Base-by-base conservation (phyloP, 2,113 vertebrate genomes). In the Gobiocypris rarus region DNA sequence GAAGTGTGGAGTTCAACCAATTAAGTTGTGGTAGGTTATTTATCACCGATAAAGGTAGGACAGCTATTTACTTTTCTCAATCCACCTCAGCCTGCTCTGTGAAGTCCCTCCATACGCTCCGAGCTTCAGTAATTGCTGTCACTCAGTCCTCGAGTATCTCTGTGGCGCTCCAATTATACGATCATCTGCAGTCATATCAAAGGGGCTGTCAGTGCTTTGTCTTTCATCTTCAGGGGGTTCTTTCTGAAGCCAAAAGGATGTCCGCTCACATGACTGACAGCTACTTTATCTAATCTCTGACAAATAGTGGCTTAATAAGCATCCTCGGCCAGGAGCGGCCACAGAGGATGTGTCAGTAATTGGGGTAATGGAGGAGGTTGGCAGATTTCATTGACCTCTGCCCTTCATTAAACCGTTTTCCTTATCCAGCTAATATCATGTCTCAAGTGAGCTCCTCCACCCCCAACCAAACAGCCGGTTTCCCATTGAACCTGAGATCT, bases 301-400 rank as follows among this genome's bases (percentile, higher is more conserved):
- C 95, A 95, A 95, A 93, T 95, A 96, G 95, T 95, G 93, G 92
- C 92, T 95, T 95, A 95, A 96, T 94, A 94, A 94, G 93, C 93
- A 94, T 92, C 94, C 93, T 93, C 41, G 91, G 92, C 92, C 93
- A 92, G 93, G 93, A 95, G 93, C 92, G 92, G 91, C 94, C 94
- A 94, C 94, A 94, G 94, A 95, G 94, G 94, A 95, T 93, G 94
- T 95, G 95, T 94, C 95, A 93, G 95, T 96, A 94, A 94, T 94
- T 92, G 91, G 92, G 94, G 94, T 95, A 95, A 96, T 96, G 95
- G 95, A 94, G 92, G 93, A 94, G 95, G 96, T 94, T 93, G 94
- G 94, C 94, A 93, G 78, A 95, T 93, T 95, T 94, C 94, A 94
- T 92, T 95, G 95, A 95, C 94, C 94, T 95, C 94, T 95, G 94